Evolutionary conservation across 2,797 vertebrate genomes (phyloP).

Genomic region (Gallinago nigripennis): DNA sequence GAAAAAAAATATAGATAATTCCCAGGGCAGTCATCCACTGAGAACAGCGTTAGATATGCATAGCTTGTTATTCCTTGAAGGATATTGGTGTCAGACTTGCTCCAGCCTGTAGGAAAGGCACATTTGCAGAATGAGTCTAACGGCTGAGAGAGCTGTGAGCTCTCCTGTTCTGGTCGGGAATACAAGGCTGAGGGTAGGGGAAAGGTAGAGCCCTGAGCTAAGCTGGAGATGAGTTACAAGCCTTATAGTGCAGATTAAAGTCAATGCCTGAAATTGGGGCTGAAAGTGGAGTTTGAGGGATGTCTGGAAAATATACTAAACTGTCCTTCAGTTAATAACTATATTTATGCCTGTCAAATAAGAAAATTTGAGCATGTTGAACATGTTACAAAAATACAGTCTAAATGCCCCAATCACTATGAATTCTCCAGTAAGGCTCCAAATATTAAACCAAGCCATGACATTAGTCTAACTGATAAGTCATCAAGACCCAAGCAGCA

Average conservation of each 20-base stretch:
- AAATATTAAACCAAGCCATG: neutral
- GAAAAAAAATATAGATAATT: neutral
- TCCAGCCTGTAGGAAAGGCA: conserved; percentile 9
- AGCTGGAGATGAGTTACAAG: neutral
- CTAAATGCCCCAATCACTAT: accelerated
- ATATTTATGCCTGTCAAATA: neutral
- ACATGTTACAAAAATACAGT: neutral
- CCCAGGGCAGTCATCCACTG: conserved; percentile 30
- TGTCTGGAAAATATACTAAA: neutral
- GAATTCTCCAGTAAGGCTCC: neutral
- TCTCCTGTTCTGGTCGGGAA: neutral
- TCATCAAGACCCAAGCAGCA: neutral
- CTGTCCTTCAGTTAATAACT: neutral
- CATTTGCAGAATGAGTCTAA: neutral
- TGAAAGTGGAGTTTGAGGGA: neutral
- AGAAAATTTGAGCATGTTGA: neutral
- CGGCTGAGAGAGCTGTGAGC: conserved; percentile 8
- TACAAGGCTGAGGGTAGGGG: neutral
- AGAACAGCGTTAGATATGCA: conserved; percentile 17
- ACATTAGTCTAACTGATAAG: neutral
- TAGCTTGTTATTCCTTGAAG: conserved; percentile 52
- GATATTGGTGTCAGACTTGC: conserved; percentile 12
- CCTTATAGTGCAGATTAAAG: neutral
- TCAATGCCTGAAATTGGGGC: neutral
- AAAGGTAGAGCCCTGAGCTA: neutral